phyloP scores from a whole-genome alignment of 2,888 invertebrate species.

The Watsonalla cultraria region DNA sequence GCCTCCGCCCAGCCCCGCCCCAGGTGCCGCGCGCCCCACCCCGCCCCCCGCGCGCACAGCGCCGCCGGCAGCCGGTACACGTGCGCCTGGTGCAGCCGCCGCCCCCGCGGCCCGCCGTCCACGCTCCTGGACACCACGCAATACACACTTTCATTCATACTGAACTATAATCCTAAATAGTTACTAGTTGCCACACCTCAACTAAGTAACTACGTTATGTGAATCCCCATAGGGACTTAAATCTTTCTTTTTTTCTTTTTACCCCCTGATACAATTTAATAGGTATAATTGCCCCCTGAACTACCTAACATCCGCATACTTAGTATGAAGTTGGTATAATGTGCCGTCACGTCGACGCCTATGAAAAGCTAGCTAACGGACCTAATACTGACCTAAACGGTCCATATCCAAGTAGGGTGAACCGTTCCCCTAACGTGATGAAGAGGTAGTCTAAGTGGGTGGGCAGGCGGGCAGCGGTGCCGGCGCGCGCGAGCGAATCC shows the following conservation, averaged over 20 bases:
- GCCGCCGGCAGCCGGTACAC: conserved; percentile 19
- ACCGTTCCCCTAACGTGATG: conserved; percentile 48
- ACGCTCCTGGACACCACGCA: conserved; percentile 21
- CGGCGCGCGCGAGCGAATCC: conserved; percentile 18
- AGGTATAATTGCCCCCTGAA: no score
- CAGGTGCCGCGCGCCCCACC: conserved; percentile 35
- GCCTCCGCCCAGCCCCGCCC: conserved; percentile 9
- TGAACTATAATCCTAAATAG: no score
- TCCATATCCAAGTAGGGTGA: conserved; percentile 50
- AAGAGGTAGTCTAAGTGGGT: conserved; percentile 39
- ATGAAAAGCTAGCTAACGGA: neutral
- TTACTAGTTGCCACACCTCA: no score
- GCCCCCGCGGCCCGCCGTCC: conserved; percentile 18
- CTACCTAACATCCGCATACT: no score
- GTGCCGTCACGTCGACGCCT: no score
- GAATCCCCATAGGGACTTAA: no score
- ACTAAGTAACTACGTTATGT: no score
- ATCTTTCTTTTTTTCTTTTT: no score
- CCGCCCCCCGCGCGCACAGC: conserved; percentile 17
- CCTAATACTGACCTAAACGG: conserved; percentile 39
- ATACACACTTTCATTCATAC: no score
- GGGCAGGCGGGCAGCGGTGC: conserved; percentile 26
- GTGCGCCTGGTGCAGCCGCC: conserved; percentile 27
- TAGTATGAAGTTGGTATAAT: no score
- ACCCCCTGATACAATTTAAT: no score